Evolutionary conservation across 2,113 vertebrate genomes (phyloP), one percentile per base, ranked within the genome.

Genomic region (Mesoclemmys tuberculata): DNA sequence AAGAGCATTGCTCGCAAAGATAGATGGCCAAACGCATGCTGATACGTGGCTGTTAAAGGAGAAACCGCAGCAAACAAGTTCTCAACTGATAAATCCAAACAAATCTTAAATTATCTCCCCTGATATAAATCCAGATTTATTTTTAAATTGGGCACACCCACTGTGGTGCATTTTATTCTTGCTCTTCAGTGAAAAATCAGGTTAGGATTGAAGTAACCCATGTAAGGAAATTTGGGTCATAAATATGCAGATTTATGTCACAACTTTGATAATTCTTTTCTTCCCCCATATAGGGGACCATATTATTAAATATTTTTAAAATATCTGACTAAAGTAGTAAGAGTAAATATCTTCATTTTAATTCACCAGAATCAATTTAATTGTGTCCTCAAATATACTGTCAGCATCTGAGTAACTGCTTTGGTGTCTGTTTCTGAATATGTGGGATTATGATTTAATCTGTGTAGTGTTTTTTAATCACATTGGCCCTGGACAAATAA

Each of bases 121-220:
- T 16, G 71, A 3, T 2, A 0, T 0, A 31, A 3, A 8, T 22
- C 13, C 48, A 52, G 41, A 38, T 0, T 31, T 2, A 2, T 21
- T 16, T 0, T 8, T 52, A 10, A 31, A 7, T 26, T 52, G 61
- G 74, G 78, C 82, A 26, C 18, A 51, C 11, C 31, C 82, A 2
- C 64, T 13, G 0, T 31, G 26, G 3, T 7, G 2, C 16, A 5
- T n/a, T 4, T 3, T 46, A 0, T 18, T 85, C 11, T 41, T 61
- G 12, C 58, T 46, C 19, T 92, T 26, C 0, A 0, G n/a, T 54
- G 26, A 29, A 21, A 29, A 4, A 2, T 5, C 5, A 44, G 41
- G 12, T 4, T 3, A 44, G 46, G 61, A 38, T 56, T 6, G 29
- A 12, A 11, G 81, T 2, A 44, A 22, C 38, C 35, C 2, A 4